Conservation (phyloP, 2,797 vertebrate species). For the Eremophila alpestris region DNA sequence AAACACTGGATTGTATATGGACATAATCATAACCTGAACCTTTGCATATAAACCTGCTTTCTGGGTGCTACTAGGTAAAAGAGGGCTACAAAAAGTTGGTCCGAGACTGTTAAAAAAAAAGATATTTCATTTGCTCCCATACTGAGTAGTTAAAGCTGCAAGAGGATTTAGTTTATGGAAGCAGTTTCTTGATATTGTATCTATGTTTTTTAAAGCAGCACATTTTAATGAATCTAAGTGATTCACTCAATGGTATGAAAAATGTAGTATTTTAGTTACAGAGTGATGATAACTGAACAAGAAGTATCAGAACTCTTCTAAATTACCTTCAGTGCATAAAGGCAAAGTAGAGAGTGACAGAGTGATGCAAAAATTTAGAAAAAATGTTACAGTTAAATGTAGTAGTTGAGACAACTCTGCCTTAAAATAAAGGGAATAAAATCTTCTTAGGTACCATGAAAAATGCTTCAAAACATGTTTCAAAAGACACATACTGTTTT, state of each 20-base stretch:
- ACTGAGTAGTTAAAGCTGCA: not conserved
- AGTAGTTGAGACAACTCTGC: not conserved
- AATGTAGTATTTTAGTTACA: not conserved
- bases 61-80: not conserved
- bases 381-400: not conserved
- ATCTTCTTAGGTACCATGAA: not conserved
- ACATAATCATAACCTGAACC: not conserved
- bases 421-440: not conserved
- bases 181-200: not conserved
- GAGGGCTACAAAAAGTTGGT: not conserved
- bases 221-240: not conserved
- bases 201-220: not conserved
- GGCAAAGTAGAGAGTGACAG: not conserved
- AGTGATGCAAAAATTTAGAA: not conserved
- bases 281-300: not conserved
- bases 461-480: not conserved
- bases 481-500: not conserved
- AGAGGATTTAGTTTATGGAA: not conserved
- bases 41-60: not conserved
- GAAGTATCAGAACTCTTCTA: not conserved
- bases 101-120: not conserved
- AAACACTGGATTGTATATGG: not conserved
- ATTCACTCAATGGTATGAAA: not conserved
- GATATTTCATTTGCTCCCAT: not conserved
- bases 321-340: not conserved